Conservation (phyloP, 2,113 vertebrate genomes). For the Rhizomys pruinosus region DNA sequence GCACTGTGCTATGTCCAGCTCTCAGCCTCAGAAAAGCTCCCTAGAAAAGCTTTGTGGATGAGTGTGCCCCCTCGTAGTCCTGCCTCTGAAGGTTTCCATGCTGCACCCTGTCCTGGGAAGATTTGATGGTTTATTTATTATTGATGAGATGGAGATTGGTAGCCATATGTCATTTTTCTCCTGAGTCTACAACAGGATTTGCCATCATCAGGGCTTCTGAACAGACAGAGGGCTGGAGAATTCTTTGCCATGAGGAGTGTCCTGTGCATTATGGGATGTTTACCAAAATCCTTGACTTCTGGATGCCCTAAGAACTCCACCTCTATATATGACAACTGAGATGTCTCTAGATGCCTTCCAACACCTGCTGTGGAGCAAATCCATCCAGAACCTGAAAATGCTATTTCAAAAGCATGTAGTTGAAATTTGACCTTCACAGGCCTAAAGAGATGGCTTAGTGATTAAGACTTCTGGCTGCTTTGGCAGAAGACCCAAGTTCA, state of each 20-base stretch:
- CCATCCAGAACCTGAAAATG: neutral
- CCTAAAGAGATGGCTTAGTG: too few relatives aligned
- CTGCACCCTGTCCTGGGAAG: neutral
- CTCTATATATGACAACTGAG: neutral
- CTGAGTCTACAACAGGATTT: neutral
- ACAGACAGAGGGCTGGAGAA: fast-evolving
- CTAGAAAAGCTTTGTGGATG: neutral
- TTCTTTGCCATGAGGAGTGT: neutral
- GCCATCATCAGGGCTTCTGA: neutral
- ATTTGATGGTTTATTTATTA: neutral
- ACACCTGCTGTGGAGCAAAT: neutral
- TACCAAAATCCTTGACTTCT: neutral
- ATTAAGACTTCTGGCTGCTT: too few relatives aligned
- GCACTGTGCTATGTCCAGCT: neutral
- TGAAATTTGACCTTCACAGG: neutral
- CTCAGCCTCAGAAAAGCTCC: neutral
- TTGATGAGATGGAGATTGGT: neutral
- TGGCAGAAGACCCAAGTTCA: too few relatives aligned
- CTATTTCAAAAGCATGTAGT: neutral
- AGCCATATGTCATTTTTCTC: neutral
- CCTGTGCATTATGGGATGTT: neutral
- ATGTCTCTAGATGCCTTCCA: neutral
- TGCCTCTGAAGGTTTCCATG: neutral
- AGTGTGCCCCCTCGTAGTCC: neutral
- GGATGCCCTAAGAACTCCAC: neutral